A percentile compares a stretch with the other conserved stretches of the same genome.
Conservation (phyloP, 2,888 invertebrate species). For the Leucania comma region DNA sequence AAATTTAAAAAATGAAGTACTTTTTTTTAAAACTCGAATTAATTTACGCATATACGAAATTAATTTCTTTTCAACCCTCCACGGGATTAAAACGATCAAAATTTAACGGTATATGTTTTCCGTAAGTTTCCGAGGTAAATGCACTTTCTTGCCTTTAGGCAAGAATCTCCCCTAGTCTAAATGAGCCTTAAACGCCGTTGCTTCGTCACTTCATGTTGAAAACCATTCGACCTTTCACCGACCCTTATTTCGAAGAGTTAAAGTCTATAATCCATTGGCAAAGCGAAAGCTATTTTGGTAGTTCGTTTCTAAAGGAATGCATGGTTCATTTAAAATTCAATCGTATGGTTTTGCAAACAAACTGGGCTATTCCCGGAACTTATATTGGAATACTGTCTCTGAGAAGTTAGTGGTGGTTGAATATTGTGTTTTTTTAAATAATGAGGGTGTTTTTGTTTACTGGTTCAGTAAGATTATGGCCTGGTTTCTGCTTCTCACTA, state of each 20-base stretch:
- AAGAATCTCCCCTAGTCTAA: conserved; percentile 6
- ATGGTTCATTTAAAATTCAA: conserved; percentile 68
- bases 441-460: conserved; percentile 12
- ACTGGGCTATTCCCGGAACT: conserved; percentile 51
- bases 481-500: neutral
- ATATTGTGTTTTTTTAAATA: conserved; percentile 22
- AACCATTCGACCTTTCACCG: conserved; percentile 12
- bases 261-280: conserved; percentile 26
- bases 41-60: too few species aligned
- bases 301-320: conserved; percentile 58
- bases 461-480: neutral
- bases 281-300: conserved; percentile 19
- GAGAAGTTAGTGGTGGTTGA: conserved; percentile 4
- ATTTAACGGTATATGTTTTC: neutral
- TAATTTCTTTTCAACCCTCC: too few species aligned
- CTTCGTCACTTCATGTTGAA: neutral
- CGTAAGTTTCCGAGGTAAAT: neutral
- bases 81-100: too few species aligned
- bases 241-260: conserved; percentile 1
- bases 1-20: too few species aligned
- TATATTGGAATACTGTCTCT: conserved; percentile 56
- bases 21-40: too few species aligned
- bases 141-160: neutral
- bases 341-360: conserved; percentile 61
- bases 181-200: conserved; percentile 1